Base-by-base conservation (phyloP, 2,113 vertebrate species). In the Grammomys dolichurus region DNA sequence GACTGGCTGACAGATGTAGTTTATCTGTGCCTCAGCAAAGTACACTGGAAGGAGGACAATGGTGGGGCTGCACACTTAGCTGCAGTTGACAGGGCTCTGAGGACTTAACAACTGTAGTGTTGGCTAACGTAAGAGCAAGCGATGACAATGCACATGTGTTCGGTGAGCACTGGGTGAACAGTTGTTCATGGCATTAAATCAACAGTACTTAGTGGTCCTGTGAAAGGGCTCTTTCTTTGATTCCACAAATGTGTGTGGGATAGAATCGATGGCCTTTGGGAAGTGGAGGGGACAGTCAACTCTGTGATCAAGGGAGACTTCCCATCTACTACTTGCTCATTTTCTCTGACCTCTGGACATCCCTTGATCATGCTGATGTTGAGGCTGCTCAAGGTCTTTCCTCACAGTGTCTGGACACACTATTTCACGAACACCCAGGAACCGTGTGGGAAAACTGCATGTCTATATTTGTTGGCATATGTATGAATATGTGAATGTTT, bases 1-100 rank as follows among this genome's bases (percentile, higher is more conserved):
- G 90, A 67, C 43, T 86, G 70, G 88, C 90, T 94, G 92, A 97
- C 96, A 90, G 90, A 90, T 94, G 92, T 56, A 93, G 70, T 96
- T 94, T 96, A 82, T 96, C 89, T 95, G 80, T 65, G 72, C 73
- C 94, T 95, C 92, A 97, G 88, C 46, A 63, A 46, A 87, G 58
- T n/a, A 58, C 43, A 22, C 82, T 43, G 40, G 65, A 77, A 56
- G 87, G 90, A 85, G 84, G 87, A 70, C 75, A 26, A 3, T 60
- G 40, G 73, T 33, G 58, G 8, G 51, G 65, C 36, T 87, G 88
- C 60, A 22, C 56, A 31, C 43, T 48, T 65, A 54, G 69, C 26
- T 90, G 36, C 20, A 67, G 60, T 36, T 93, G 58, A 91, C 87
- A 72, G 46, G 80, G 90, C 60, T 92, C 58, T 43, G 85, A 86